Conservation (phyloP, 2,888 invertebrate species). For the Apantesis nais region DNA sequence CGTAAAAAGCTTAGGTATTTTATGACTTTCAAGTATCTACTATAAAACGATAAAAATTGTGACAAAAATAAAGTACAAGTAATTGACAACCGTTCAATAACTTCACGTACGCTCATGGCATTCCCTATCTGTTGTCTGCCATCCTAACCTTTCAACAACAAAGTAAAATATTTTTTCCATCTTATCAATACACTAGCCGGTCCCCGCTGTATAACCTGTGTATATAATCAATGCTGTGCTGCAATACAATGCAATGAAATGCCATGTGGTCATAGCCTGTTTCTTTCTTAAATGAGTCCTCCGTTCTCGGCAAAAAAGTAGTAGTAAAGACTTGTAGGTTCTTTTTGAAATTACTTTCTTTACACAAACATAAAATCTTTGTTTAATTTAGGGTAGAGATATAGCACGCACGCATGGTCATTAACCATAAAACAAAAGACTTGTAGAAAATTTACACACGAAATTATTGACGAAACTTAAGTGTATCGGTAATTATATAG, state of each 20-base stretch:
- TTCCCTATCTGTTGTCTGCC: neutral
- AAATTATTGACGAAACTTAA: constrained; percentile 61
- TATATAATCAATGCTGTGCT: neutral
- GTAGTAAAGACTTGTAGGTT: neutral
- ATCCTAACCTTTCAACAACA: neutral
- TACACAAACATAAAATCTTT: neutral
- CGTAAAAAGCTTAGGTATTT: neutral
- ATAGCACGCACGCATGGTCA: constrained; percentile 11
- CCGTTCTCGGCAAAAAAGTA: neutral
- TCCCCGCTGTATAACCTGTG: neutral
- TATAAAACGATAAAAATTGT: neutral
- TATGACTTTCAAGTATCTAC: neutral
- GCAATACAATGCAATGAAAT: too few relatives aligned
- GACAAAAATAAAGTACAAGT: neutral
- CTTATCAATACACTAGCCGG: neutral
- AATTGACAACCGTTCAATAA: neutral
- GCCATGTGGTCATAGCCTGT: neutral
- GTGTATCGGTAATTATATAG: constrained; percentile 73
- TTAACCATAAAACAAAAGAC: constrained; percentile 18
- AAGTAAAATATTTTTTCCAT: neutral
- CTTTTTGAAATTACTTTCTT: neutral
- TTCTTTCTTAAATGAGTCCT: neutral
- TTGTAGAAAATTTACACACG: constrained; percentile 46
- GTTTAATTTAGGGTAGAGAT: neutral
- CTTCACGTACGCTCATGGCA: neutral